Evolutionary conservation across 2,113 vertebrate species (phyloP), one percentile per base, ranked within the genome.

Genomic region (Tenebrosternarchus preto): DNA sequence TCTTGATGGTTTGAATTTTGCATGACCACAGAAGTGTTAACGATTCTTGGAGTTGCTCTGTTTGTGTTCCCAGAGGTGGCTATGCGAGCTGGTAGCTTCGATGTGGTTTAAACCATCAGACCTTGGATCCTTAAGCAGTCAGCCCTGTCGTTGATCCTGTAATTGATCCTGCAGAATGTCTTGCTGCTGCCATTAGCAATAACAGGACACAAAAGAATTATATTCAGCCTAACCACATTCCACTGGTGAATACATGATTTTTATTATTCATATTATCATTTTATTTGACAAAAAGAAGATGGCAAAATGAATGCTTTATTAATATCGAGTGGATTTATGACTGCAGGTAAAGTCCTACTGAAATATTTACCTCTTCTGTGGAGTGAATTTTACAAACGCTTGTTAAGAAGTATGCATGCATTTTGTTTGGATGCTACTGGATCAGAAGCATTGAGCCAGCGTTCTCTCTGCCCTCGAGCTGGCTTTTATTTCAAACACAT

Each of bases 1-100:
- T 74, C 43, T 77, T 33, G 70, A 43, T 39, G 29, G 69, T 80
- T 82, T 84, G 73, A 87, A 87, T 87, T 84, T 87, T 84, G 78
- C 75, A 87, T 85, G 84, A 87, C 80, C 68, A 75, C 70, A 68
- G 25, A 61, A 77, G 50, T 73, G 69, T 60, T 63, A 76, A 75
- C 76, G 56, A 70, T 87, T 85, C 73, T 63, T 69, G 56, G 61
- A 77, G 33, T 75, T 53, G 68, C 77, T 64, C 71, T 76, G 77
- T 82, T 87, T 82, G 81, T 79, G 82, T 84, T 82, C 86, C 11
- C 29, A 19, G n/a, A 63, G 68, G 12, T 12, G 12, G 24, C 22
- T 27, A 63, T 68, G 69, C 33, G 25, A 43, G 39, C 60, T 76
- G 55, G 20, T 74, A 63, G 84, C 56, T 77, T 63, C 22, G 33